Base-by-base conservation (phyloP, 2,888 invertebrate genomes). In the Drosophila lutescens region DNA sequence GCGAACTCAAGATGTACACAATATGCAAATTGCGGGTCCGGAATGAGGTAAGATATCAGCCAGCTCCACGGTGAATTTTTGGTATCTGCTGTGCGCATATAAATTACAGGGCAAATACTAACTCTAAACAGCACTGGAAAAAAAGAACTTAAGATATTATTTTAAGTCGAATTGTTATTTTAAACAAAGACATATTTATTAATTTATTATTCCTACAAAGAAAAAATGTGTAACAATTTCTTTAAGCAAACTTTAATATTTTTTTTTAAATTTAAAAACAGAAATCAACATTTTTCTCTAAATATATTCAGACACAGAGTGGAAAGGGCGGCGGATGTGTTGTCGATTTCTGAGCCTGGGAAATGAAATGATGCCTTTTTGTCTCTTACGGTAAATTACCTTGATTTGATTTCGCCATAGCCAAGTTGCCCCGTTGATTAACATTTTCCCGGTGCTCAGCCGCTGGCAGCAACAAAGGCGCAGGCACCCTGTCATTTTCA, bases 301-400 rank as follows among this genome's bases (percentile, higher is more conserved):
- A 10, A 41, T 26, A 43, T 0, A 34, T 32, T 10, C 49, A 26
- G 9, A 30, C 20, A 36, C 4, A 0, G 10, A 10, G 15, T 30
- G 36, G 5, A 30, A 47, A 47, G 36, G 47, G 23, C 23, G 17
- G n/a, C 65, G 65, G 62, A 63, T 59, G 20, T 60, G 58, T 41
- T 61, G 69, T 71, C 68, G 49, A 57, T 57, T 54, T 36, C 53
- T 53, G 61, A 7, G 59, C 63, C 53, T 63, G 58, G 59, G 51
- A 80, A 88, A 84, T 75, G 74, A 77, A 88, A 79, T 82, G 79
- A 79, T 88, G 85, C 72, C 82, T 77, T 81, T 88, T 87, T 79
- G 87, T 87, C 88, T 87, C 82, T 89, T 73, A 87, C 89, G 80
- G 78, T 78, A 89, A 86, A 86, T 86, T 86, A 89, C 83, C 87